Evolutionary conservation across 2,113 vertebrate genomes (phyloP).

Genomic region (Elachura formosa): DNA sequence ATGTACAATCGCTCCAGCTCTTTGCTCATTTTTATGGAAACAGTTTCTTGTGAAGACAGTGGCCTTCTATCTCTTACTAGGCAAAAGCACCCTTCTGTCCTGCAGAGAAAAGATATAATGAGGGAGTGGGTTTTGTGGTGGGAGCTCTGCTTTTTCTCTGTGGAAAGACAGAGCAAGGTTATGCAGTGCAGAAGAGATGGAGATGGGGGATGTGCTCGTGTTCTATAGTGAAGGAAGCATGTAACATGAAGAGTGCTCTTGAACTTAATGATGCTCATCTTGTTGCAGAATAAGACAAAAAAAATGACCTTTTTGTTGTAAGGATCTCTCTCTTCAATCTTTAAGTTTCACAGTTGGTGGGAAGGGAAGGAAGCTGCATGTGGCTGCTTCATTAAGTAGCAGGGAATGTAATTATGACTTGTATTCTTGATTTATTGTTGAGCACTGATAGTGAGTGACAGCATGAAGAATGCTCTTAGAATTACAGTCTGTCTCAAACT

Average conservation of each 20-base stretch:
- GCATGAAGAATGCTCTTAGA: not conserved
- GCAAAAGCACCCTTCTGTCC: not conserved
- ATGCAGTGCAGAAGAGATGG: not conserved
- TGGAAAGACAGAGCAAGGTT: not conserved
- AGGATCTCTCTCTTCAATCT: not conserved
- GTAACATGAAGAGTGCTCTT: not conserved
- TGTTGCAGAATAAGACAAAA: not conserved
- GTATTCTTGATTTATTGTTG: not conserved
- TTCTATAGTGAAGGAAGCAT: not conserved
- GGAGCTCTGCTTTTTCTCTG: not conserved
- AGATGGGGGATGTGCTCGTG: accelerated
- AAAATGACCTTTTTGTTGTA: not conserved
- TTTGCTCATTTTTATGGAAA: not conserved
- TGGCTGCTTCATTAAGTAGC: constrained; percentile 16
- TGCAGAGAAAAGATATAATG: not conserved
- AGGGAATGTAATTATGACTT: not conserved
- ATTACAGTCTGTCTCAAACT: not conserved
- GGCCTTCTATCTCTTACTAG: not conserved
- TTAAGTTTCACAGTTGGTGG: constrained; percentile 19
- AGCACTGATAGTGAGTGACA: not conserved
- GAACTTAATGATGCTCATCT: not conserved
- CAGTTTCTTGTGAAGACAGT: not conserved
- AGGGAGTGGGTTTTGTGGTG: not conserved
- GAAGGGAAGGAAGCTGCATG: not conserved
- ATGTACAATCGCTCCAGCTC: not conserved